Percentiles rank a stretch among this genome's conserved stretches.
Conservation (phyloP, 1,140 invertebrate genomes). For the Luehdorfia chinensis region DNA sequence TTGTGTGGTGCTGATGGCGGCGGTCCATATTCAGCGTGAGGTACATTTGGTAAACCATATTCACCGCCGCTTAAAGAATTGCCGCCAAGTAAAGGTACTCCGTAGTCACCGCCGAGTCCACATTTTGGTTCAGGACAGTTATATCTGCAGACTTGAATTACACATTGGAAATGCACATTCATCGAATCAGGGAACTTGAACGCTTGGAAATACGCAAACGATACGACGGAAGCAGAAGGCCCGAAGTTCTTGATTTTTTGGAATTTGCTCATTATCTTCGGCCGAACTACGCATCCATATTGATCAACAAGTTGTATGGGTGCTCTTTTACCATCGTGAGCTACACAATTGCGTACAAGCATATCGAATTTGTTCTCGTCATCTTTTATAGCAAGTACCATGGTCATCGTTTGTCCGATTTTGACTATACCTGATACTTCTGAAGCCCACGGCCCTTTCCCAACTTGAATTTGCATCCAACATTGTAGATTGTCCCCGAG, state of each 20-base stretch:
- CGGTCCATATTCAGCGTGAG: slow-evolving; percentile 83
- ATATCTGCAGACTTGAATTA: slow-evolving; percentile 95
- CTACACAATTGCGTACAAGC: slow-evolving; percentile 95
- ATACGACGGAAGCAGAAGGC: slow-evolving; percentile 93
- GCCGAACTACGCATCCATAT: slow-evolving; percentile 93
- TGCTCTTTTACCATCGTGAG: slow-evolving; percentile 94
- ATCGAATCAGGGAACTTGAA: slow-evolving; percentile 98
- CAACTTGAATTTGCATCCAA: slow-evolving; percentile 98
- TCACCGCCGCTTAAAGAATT: slow-evolving; percentile 79
- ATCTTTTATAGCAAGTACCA: slow-evolving; percentile 96
- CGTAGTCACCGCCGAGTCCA: slow-evolving; percentile 83
- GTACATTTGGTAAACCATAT: slow-evolving; percentile 82
- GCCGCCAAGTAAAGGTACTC: slow-evolving; percentile 80
- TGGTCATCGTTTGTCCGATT: slow-evolving; percentile 97
- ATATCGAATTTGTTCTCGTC: slow-evolving; percentile 98
- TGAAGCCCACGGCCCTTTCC: slow-evolving; percentile 95
- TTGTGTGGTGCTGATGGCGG: slow-evolving; percentile 76
- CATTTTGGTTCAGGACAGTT: slow-evolving; percentile 95
- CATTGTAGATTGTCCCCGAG: slow-evolving; percentile 96
- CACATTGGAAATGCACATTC: slow-evolving; percentile 98
- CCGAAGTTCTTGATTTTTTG: slow-evolving; percentile 98
- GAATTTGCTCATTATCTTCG: slow-evolving; percentile 96
- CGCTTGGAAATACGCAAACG: slow-evolving; percentile 96
- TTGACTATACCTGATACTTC: slow-evolving; percentile 97
- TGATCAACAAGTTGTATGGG: slow-evolving; percentile 96